Percentiles rank a stretch among this genome's conserved stretches.
These are phyloP conservation scores for Acanthacorydalis orientalis DNA, from an alignment of 2,888 invertebrate species.

Conservation along the genomic window DNA sequence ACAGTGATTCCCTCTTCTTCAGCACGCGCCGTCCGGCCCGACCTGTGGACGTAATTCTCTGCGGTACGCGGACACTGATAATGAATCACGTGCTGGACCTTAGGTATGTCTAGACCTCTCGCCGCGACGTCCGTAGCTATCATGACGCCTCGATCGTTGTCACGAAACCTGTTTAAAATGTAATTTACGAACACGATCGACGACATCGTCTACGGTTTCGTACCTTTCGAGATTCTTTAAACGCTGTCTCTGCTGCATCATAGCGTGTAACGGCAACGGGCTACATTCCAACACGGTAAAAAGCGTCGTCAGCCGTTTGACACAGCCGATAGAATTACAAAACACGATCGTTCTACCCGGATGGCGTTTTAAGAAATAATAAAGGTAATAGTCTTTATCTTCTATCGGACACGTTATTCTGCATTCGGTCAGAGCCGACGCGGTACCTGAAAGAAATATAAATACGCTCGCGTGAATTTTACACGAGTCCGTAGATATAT, in stretches of 20 bases:
- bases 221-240: slow-evolving; percentile 82
- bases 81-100: slow-evolving; percentile 88
- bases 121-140: slow-evolving; percentile 76
- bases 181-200: background rate
- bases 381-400: slow-evolving; percentile 82
- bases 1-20: slow-evolving; percentile 78
- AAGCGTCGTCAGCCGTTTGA: slow-evolving; percentile 57
- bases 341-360: slow-evolving; percentile 87
- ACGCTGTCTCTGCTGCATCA: slow-evolving; percentile 87
- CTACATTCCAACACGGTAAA: slow-evolving; percentile 51
- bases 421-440: slow-evolving; percentile 69
- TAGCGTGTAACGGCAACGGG: slow-evolving; percentile 67
- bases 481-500: background rate
- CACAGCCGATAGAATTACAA: slow-evolving; percentile 86
- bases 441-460: slow-evolving; percentile 50
- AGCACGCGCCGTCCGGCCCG: slow-evolving; percentile 91
- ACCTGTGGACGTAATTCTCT: slow-evolving; percentile 93
- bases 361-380: slow-evolving; percentile 73
- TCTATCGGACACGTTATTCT: slow-evolving; percentile 60
- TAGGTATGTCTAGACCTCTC: slow-evolving; percentile 86
- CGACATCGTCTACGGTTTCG: slow-evolving; percentile 4
- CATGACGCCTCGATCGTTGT: slow-evolving; percentile 53
- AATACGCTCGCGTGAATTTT: background rate
- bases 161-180: slow-evolving; percentile 41
- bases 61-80: slow-evolving; percentile 89